Conservation (phyloP, 2,888 invertebrate species). For the Alloscopus bannaensis region DNA sequence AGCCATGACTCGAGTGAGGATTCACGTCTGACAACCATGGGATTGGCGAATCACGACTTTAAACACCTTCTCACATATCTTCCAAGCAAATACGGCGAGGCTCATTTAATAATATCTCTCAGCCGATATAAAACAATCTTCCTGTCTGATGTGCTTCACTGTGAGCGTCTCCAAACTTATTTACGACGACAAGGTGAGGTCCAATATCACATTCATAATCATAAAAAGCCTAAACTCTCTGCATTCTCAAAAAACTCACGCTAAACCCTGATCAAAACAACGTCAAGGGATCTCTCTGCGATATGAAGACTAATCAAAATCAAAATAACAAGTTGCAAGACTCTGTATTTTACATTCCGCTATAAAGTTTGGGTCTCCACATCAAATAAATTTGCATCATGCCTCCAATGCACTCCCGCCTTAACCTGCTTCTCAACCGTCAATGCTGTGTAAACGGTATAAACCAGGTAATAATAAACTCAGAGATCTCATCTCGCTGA, state of each 20-base stretch:
- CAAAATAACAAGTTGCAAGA: no score
- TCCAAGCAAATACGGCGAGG: slow-evolving; percentile 45
- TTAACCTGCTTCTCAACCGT: slow-evolving; percentile 31
- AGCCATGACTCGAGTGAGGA: no score
- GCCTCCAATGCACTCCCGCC: no score
- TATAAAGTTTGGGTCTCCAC: slow-evolving; percentile 46
- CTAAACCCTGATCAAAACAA: slow-evolving; percentile 48
- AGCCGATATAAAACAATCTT: background rate
- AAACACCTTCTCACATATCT: slow-evolving; percentile 35
- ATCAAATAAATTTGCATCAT: slow-evolving; percentile 56
- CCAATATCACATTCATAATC: slow-evolving; percentile 58
- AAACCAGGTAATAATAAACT: slow-evolving; percentile 60
- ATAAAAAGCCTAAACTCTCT: slow-evolving; percentile 45
- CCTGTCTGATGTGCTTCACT: background rate
- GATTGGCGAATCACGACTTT: slow-evolving; percentile 62
- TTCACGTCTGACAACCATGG: no score
- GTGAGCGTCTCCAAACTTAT: slow-evolving; percentile 28
- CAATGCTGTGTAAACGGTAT: slow-evolving; percentile 51
- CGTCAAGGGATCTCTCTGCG: background rate
- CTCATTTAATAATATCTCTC: slow-evolving; percentile 36
- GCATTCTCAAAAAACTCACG: slow-evolving; percentile 13
- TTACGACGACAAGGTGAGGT: slow-evolving; percentile 61
- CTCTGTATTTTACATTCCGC: slow-evolving; percentile 40
- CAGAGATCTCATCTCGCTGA: slow-evolving; percentile 43
- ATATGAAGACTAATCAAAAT: slow-evolving; percentile 48